These are phyloP conservation scores for Danio jaintianensis DNA, from an alignment of 2,797 vertebrate genomes.

Conservation along the genomic window DNA sequence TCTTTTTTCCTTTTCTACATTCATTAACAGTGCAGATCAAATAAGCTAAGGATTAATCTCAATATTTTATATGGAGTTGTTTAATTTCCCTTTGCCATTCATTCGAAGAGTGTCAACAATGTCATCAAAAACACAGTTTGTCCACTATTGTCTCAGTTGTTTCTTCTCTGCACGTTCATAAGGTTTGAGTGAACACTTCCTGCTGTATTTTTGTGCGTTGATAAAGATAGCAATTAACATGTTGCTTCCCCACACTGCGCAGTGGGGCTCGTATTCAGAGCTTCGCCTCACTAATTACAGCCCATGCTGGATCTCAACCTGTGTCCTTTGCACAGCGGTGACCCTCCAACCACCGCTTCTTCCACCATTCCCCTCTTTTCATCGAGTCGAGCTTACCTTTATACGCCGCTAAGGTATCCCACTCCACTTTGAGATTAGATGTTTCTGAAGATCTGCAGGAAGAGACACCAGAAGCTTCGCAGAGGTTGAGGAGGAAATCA, in stretches of 20 bases:
- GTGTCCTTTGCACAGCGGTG: constrained; percentile 59
- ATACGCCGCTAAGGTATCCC: constrained; percentile 29
- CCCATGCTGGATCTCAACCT: constrained; percentile 62
- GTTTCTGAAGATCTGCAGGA: constrained; percentile 65
- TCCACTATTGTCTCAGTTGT: constrained; percentile 16
- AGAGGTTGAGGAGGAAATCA: constrained; percentile 49
- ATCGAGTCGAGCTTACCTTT: constrained; percentile 33
- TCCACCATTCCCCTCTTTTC: constrained; percentile 61
- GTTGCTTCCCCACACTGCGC: constrained; percentile 52
- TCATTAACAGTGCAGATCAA: background rate
- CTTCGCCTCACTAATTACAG: constrained; percentile 69
- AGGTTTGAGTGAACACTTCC: constrained; percentile 80
- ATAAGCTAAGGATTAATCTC: constrained; percentile 3
- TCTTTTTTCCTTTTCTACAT: background rate
- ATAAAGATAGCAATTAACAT: constrained; percentile 85
- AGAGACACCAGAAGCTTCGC: constrained; percentile 44
- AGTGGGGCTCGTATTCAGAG: constrained; percentile 68
- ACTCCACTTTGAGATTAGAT: constrained; percentile 70
- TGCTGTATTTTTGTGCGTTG: constrained; percentile 76
- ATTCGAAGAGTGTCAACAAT: constrained; percentile 4
- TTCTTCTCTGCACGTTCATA: constrained; percentile 62
- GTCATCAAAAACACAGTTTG: background rate
- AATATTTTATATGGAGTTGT: constrained; percentile 1
- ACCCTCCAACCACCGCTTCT: constrained; percentile 47
- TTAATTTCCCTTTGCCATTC: constrained; percentile 15